These are phyloP conservation scores for Meta bourneti DNA, from an alignment of 2,888 invertebrate species.

Conservation along the genomic window DNA sequence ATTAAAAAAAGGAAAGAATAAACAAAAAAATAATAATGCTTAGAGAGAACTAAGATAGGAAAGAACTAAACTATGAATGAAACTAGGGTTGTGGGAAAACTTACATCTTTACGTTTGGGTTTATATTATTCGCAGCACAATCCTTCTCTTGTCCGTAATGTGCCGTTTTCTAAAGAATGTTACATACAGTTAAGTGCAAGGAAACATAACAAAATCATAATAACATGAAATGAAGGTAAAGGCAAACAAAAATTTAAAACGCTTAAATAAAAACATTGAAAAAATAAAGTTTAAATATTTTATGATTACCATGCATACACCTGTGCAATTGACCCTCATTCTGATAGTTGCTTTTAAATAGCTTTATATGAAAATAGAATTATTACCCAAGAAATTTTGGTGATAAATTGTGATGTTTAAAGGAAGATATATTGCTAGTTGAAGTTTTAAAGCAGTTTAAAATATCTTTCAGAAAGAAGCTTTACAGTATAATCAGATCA, in stretches of 20 bases:
- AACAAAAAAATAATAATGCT: conserved; percentile 6
- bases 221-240: conserved; percentile 19
- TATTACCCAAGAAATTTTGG: too few species aligned
- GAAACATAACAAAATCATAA: conserved; percentile 44
- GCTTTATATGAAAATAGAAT: too few species aligned
- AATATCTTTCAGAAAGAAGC: too few species aligned
- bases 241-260: conserved; percentile 23
- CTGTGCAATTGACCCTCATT: not conserved
- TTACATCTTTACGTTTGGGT: conserved; percentile 71
- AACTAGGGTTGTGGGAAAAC: conserved; percentile 58
- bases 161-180: conserved; percentile 73
- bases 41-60: not conserved
- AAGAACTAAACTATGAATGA: conserved; percentile 40
- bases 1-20: conserved; percentile 9
- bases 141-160: conserved; percentile 67
- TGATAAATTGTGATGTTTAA: too few species aligned
- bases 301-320: not conserved
- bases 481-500: too few species aligned
- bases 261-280: conserved; percentile 6
- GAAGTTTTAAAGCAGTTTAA: too few species aligned
- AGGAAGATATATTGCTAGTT: too few species aligned
- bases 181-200: conserved; percentile 61
- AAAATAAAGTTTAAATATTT: not conserved
- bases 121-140: conserved; percentile 65
- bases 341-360: too few species aligned